These are phyloP conservation scores for Dasypolia templi DNA, from an alignment of 2,888 invertebrate genomes.

Conservation along the genomic window DNA sequence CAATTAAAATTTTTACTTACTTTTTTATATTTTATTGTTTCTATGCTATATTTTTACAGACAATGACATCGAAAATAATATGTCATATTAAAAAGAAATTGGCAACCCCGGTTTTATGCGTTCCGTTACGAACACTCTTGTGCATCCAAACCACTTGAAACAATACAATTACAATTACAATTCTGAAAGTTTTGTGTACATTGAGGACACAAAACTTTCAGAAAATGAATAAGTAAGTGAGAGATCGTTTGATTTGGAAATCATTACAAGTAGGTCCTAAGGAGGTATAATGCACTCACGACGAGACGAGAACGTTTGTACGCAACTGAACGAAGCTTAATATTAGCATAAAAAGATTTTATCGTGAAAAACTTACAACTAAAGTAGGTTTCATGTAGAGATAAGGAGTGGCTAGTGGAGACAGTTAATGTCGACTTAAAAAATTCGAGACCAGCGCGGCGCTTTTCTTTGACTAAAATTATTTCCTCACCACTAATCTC, in stretches of 20 bases:
- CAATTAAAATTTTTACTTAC: no score
- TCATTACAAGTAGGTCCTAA: neutral
- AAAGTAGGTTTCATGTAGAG: slow-evolving; percentile 12
- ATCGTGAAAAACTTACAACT: neutral
- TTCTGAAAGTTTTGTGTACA: no score
- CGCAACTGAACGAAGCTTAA: neutral
- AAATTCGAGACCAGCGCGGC: no score
- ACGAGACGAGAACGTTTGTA: neutral
- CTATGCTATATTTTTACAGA: no score
- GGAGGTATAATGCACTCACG: neutral
- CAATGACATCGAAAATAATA: no score
- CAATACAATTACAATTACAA: neutral
- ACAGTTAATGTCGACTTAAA: slow-evolving; percentile 18
- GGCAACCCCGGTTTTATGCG: no score
- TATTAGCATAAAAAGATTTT: slow-evolving; percentile 13
- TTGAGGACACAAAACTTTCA: neutral
- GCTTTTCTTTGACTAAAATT: no score
- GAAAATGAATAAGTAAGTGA: neutral
- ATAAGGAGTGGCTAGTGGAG: slow-evolving; percentile 4
- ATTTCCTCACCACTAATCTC: no score
- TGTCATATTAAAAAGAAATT: no score
- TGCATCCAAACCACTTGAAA: neutral
- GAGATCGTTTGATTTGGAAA: neutral
- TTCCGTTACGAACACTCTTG: slow-evolving; percentile 1
- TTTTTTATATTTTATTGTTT: no score